Evolutionary conservation across 2,888 invertebrate species (phyloP).

Genomic region (Leptogaster cylindrica): DNA sequence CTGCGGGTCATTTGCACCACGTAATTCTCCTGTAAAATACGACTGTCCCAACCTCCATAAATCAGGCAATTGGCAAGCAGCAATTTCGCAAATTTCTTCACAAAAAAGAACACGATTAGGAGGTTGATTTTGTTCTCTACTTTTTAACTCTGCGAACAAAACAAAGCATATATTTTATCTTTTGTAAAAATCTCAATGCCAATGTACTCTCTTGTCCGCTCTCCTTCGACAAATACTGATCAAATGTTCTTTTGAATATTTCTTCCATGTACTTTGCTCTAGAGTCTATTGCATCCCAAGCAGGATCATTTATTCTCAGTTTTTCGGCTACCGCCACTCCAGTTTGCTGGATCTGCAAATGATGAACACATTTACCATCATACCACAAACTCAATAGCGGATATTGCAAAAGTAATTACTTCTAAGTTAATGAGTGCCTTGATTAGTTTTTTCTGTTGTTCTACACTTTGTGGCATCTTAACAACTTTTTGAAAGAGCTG

Average conservation of each 20-base stretch:
- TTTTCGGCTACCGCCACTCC: conserved; percentile 58
- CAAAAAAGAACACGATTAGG: conserved; percentile 78
- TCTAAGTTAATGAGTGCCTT: conserved; percentile 78
- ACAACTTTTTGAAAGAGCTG: conserved; percentile 83
- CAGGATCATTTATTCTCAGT: conserved; percentile 77
- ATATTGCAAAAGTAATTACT: conserved; percentile 53
- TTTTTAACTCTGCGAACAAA: conserved; percentile 53
- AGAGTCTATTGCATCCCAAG: conserved; percentile 92
- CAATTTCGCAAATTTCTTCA: conserved; percentile 78
- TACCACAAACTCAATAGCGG: background rate
- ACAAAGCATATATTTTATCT: background rate
- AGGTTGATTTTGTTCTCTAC: conserved; percentile 52
- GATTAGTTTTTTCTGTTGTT: conserved; percentile 94
- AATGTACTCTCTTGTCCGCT: conserved; percentile 54
- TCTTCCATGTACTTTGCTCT: conserved; percentile 77
- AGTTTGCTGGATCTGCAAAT: conserved; percentile 55
- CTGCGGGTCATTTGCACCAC: conserved; percentile 76
- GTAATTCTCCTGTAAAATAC: conserved; percentile 89
- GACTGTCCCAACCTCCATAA: conserved; percentile 95
- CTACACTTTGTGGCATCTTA: conserved; percentile 89
- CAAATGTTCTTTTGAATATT: conserved; percentile 59
- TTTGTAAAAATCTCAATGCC: background rate
- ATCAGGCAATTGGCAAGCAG: conserved; percentile 82
- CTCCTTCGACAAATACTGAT: conserved; percentile 58
- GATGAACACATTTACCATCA: background rate